Evolutionary conservation across 2,113 vertebrate species (phyloP), one percentile per base, ranked within the genome.

Genomic region (Corythoichthys intestinalis): DNA sequence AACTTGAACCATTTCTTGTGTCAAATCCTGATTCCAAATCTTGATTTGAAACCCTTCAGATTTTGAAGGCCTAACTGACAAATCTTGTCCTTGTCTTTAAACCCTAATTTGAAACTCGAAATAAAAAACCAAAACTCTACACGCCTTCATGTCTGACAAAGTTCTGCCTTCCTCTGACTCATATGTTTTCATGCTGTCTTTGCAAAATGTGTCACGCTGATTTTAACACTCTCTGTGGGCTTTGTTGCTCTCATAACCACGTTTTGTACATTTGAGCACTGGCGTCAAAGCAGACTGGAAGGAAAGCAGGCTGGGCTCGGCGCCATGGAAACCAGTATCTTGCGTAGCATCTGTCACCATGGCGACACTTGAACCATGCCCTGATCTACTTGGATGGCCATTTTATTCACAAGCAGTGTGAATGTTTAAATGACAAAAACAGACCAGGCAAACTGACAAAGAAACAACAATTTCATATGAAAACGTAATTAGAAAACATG

Each of bases 321-420:
- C 28, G 34, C 34, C 56, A 58, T 58, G 56, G 56, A 58, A 58
- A 58, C 56, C 56, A 37, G 56, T 34, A 58, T 58, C 34, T 37
- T 58, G 34, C 56, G 34, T 58, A 58, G 56, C 56, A 58, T 58
- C 56, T 58, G 56, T 58, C 56, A 6, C 56, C 56, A 58, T 58
- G 56, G 12, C 56, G 3, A 58, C 28, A 5, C 34, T 0, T 37
- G 35, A 58, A 56, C 35, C 12, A 12, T 5, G 2, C 6, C 12
- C 6, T 58, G 56, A 37, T 5, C 34, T 34, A 5, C 56, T 58
- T 5, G 56, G 56, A 58, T 2, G 56, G 28, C 34, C 12, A 12
- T 58, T 37, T 15, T 11, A 58, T 37, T 58, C 34, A 15, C 11
- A 10, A 56, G 54, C 56, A 56, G 6, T 2, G 28, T 6, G 54